Conservation (phyloP, 1,140 invertebrate genomes). For the Hylyphantes graminicola region DNA sequence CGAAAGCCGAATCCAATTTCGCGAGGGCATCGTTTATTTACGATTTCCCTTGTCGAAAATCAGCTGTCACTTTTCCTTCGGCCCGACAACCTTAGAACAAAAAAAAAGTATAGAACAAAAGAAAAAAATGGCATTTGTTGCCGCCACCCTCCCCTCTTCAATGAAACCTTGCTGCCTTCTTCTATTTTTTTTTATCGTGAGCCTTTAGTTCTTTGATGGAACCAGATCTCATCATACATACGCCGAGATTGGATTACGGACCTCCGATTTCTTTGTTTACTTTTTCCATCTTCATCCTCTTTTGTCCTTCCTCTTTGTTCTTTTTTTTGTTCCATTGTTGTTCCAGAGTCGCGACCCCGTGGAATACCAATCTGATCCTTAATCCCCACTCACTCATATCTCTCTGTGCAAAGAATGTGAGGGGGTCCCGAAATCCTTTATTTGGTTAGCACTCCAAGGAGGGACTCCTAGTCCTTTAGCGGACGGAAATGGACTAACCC, state of each 20-base stretch:
- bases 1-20: slow-evolving; percentile 55
- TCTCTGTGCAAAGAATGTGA: slow-evolving; percentile 10
- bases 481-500: no score
- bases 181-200: neutral
- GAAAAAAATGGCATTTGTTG: slow-evolving; percentile 25
- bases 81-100: slow-evolving; percentile 29
- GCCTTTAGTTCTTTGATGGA: slow-evolving; percentile 9
- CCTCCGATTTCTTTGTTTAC: slow-evolving; percentile 30
- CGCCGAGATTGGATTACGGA: slow-evolving; percentile 54
- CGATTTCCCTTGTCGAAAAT: slow-evolving; percentile 57
- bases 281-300: slow-evolving; percentile 2
- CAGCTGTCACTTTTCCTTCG: slow-evolving; percentile 55
- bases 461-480: neutral
- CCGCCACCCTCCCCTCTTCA: slow-evolving; percentile 5
- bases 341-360: slow-evolving; percentile 39
- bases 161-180: slow-evolving; percentile 3
- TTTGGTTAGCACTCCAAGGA: slow-evolving; percentile 49
- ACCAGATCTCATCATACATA: slow-evolving; percentile 53
- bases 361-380: slow-evolving; percentile 49
- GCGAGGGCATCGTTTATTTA: slow-evolving; percentile 52
- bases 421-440: slow-evolving; percentile 38
- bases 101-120: slow-evolving; percentile 32
- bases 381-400: slow-evolving; percentile 56
- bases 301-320: neutral
- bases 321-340: slow-evolving; percentile 29